Evolutionary conservation across 1,140 invertebrate species (phyloP), one percentile per base, ranked within the genome.

Genomic region (Sweltsa coloradensis): DNA sequence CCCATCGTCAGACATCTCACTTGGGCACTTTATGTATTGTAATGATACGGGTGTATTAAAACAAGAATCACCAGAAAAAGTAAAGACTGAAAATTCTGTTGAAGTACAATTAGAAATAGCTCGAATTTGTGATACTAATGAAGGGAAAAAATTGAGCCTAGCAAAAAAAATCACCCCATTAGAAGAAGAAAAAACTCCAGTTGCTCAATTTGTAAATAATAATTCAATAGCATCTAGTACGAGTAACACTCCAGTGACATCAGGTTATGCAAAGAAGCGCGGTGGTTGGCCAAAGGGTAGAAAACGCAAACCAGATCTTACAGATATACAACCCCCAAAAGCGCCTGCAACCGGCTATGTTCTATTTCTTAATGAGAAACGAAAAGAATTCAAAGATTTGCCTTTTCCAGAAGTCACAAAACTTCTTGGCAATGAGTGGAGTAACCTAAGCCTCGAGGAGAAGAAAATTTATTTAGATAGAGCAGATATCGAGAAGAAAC

Each of bases 201-300:
- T 42, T 14, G 6, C 21, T 4, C 3, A 4, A 23, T 23, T 21
- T 9, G 14, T n/a, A 26, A n/a, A 23, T 9, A 7, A 11, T 16
- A 5, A 5, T 4, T 5, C 11, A 5, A 16, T 22, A 5, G 36
- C 36, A 9, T 37, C 36, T 4, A n/a, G 29, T 14, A 31, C 9
- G 9, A 31, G 29, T 31, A n/a, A n/a, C 7, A 19, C 19, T 7
- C 27, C 27, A 9, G 13, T 22, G 23, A n/a, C 43, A 45, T 16
- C 43, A 45, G 26, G n/a, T n/a, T n/a, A n/a, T 25, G 57, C 56
- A 51, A 75, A 75, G 60, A 63, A 64, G 39, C 64, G 70, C 59
- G 72, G 75, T 48, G 75, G 75, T 2, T 77, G 75, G 75, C 75
- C 75, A 3, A 77, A 77, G 63, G 75, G 75, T 1, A 66, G 73